Evolutionary conservation across 2,888 invertebrate genomes (phyloP).

Genomic region (Panzeria rudis): DNA sequence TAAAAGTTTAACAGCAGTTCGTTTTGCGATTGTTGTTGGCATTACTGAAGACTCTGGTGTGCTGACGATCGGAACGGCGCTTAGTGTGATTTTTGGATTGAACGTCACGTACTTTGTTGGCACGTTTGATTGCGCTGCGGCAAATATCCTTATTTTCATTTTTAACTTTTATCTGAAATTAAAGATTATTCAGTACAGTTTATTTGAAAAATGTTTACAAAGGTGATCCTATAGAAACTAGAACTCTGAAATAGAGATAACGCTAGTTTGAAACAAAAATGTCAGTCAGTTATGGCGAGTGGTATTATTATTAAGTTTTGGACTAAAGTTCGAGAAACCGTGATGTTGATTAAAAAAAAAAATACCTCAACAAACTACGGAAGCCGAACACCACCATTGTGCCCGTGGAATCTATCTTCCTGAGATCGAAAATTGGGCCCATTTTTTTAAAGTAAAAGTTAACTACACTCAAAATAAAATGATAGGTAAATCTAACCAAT

Average conservation of each 20-base stretch:
- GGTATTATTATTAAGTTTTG: too few species aligned
- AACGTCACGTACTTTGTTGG: conserved; percentile 85
- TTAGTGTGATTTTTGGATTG: conserved; percentile 85
- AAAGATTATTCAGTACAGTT: background rate
- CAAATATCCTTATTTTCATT: conserved; percentile 84
- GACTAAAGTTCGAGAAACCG: background rate
- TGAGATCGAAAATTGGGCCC: too few species aligned
- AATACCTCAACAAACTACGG: too few species aligned
- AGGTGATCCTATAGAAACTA: background rate
- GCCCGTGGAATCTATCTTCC: too few species aligned
- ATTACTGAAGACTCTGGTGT: conserved; percentile 85
- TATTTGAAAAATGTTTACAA: background rate
- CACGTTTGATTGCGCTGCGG: conserved; percentile 85
- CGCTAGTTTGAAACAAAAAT: too few species aligned
- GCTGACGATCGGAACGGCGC: conserved; percentile 85
- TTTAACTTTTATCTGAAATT: conserved; percentile 82
- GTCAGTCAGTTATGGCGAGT: too few species aligned
- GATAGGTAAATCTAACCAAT: too few species aligned
- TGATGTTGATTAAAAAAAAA: too few species aligned
- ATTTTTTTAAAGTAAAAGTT: too few species aligned
- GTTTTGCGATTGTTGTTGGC: conserved; percentile 87
- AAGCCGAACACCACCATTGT: too few species aligned
- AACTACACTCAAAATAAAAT: too few species aligned
- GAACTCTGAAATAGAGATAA: background rate
- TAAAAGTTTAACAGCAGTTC: conserved; percentile 78